Evolutionary conservation across 2,113 vertebrate species (phyloP).

Genomic region (Corythornis madagascariensis): DNA sequence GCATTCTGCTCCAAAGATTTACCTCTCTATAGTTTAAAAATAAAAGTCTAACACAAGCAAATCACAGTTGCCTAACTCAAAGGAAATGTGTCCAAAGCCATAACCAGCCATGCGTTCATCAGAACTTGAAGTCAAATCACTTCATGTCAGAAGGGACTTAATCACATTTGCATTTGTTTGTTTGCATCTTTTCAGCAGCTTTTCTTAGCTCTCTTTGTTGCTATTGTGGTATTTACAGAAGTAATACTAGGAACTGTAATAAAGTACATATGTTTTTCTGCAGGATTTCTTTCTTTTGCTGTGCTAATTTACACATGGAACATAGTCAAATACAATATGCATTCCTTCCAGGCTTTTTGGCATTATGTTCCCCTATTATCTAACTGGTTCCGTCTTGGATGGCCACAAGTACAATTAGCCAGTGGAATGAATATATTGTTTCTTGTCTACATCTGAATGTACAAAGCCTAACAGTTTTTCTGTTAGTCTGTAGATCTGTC

Average conservation of each 20-base stretch:
- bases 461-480: background rate
- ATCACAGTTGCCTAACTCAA: slow-evolving; percentile 46
- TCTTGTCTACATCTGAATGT: slow-evolving; percentile 64
- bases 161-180: slow-evolving; percentile 66
- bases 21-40: slow-evolving; percentile 35
- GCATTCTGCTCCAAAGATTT: background rate
- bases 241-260: slow-evolving; percentile 73
- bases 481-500: background rate
- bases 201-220: slow-evolving; percentile 51
- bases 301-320: slow-evolving; percentile 74
- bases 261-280: slow-evolving; percentile 75
- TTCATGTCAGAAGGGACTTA: slow-evolving; percentile 65
- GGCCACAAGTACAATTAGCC: slow-evolving; percentile 60
- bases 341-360: slow-evolving; percentile 64
- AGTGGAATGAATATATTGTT: slow-evolving; percentile 69
- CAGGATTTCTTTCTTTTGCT: slow-evolving; percentile 67
- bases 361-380: slow-evolving; percentile 60
- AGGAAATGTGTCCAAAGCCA: slow-evolving; percentile 63
- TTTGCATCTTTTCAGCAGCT: slow-evolving; percentile 67
- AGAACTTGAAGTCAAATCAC: slow-evolving; percentile 62
- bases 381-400: slow-evolving; percentile 67
- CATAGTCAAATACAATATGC: slow-evolving; percentile 74
- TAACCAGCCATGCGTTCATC: slow-evolving; percentile 59
- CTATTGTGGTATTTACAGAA: slow-evolving; percentile 57
- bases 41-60: slow-evolving; percentile 19